These are phyloP conservation scores for Silvanus unidentatus DNA, from an alignment of 2,888 invertebrate species.

Conservation along the genomic window DNA sequence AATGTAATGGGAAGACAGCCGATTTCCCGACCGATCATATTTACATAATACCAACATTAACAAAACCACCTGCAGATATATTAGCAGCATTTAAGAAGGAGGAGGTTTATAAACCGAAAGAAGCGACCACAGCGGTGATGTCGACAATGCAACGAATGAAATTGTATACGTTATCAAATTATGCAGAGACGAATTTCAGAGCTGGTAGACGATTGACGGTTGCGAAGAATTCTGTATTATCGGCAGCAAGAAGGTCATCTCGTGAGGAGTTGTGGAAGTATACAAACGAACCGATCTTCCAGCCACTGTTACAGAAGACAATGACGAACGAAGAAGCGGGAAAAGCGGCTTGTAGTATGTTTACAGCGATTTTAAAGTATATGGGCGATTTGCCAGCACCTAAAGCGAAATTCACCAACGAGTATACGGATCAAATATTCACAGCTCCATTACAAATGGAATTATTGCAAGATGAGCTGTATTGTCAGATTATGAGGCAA, in stretches of 20 bases:
- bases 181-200: conserved; percentile 77
- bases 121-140: conserved; percentile 31
- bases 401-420: conserved; percentile 67
- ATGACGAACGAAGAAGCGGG: conserved; percentile 63
- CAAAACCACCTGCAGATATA: conserved; percentile 63
- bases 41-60: conserved; percentile 78
- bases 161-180: conserved; percentile 78
- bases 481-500: conserved; percentile 92
- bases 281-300: conserved; percentile 72
- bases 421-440: conserved; percentile 87
- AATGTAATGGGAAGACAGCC: conserved; percentile 65
- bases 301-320: conserved; percentile 74
- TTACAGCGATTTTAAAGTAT: conserved; percentile 67
- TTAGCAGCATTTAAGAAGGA: conserved; percentile 61
- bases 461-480: conserved; percentile 79
- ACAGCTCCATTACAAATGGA: conserved; percentile 68
- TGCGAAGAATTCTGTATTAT: conserved; percentile 59
- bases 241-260: conserved; percentile 58
- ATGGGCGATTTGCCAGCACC: conserved; percentile 92
- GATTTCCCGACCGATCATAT: conserved; percentile 83
- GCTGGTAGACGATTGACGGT: conserved; percentile 46
- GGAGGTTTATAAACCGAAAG: conserved; percentile 38
- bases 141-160: conserved; percentile 60
- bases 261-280: conserved; percentile 78
- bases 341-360: conserved; percentile 65